phyloP scores from a whole-genome alignment of 2,888 invertebrate genomes.

The Drosophila limbata region DNA sequence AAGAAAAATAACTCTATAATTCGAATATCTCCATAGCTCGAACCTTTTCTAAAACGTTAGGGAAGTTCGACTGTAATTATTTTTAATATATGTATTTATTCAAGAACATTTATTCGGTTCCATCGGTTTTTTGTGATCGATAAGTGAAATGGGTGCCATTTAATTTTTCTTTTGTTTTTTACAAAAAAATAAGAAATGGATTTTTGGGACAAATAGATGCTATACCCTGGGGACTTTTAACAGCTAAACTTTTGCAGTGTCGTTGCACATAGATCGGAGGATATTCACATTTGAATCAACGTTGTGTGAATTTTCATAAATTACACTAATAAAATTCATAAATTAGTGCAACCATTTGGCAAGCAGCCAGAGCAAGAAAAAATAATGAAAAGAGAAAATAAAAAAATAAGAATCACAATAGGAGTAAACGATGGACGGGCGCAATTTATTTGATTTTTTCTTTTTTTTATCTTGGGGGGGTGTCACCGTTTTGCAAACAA shows the following conservation, averaged over 20 bases:
- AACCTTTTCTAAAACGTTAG: too few species aligned
- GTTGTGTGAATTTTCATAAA: slow-evolving; percentile 38
- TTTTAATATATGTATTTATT: too few species aligned
- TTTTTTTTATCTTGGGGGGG: slow-evolving; percentile 44
- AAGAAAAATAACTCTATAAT: too few species aligned
- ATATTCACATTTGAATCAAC: slow-evolving; percentile 25
- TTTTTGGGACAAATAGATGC: background rate
- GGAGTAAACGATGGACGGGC: slow-evolving; percentile 31
- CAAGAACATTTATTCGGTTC: too few species aligned
- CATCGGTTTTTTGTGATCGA: too few species aligned
- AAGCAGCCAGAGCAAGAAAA: slow-evolving; percentile 35
- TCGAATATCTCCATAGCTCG: too few species aligned
- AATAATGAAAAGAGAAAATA: slow-evolving; percentile 8
- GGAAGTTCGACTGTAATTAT: too few species aligned
- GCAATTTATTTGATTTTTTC: slow-evolving; percentile 30
- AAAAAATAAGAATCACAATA: slow-evolving; percentile 33
- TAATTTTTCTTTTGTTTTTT: too few species aligned
- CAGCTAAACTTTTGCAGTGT: slow-evolving; percentile 2
- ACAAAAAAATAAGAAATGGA: too few species aligned
- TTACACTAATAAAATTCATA: slow-evolving; percentile 51
- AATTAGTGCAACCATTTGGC: slow-evolving; percentile 65
- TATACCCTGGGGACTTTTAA: background rate
- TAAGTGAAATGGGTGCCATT: too few species aligned
- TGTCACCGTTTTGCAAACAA: slow-evolving; percentile 37
- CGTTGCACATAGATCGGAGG: slow-evolving; percentile 15